Percentiles rank a stretch among this genome's conserved stretches.
Evolutionary conservation across 1,140 invertebrate species (phyloP).

Genomic region (Trachelipus rathkii): DNA sequence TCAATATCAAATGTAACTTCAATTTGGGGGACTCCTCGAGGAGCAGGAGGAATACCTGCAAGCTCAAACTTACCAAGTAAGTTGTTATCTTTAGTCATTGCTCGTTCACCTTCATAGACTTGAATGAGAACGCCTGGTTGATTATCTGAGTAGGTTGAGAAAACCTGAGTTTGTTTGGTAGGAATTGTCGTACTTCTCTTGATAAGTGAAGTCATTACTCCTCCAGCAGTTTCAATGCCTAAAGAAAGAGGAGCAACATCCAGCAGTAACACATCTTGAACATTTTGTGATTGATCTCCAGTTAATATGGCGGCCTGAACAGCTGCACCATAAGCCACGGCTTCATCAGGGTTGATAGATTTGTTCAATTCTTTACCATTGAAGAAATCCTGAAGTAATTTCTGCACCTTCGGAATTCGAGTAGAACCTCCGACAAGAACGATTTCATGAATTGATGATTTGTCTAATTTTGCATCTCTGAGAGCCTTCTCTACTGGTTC

Average conservation of each 20-base stretch:
- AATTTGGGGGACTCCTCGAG: conserved; percentile 88
- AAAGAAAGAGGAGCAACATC: conserved; percentile 54
- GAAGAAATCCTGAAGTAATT: conserved; percentile 84
- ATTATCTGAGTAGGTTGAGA: conserved; percentile 52
- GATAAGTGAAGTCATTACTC: conserved; percentile 50
- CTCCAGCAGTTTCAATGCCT: conserved; percentile 49
- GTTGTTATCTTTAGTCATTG: conserved; percentile 90
- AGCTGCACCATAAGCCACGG: conserved; percentile 82
- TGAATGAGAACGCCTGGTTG: conserved; percentile 52
- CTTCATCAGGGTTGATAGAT: conserved; percentile 64
- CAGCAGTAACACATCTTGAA: conserved; percentile 42
- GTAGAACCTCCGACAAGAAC: conserved; percentile 76
- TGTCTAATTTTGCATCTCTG: conserved; percentile 68
- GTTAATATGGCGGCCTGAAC: conserved; percentile 62
- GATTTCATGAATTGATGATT: conserved; percentile 66
- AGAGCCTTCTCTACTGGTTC: conserved; percentile 69
- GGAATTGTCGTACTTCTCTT: conserved; percentile 51
- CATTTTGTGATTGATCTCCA: conserved; percentile 50
- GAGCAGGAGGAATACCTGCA: conserved; percentile 89
- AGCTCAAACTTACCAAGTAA: conserved; percentile 90
- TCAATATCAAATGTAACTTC: conserved; percentile 79
- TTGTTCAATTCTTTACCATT: conserved; percentile 74
- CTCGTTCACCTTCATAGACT: conserved; percentile 84
- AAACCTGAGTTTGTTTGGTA: conserved; percentile 49
- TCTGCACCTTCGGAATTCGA: conserved; percentile 64